Evolutionary conservation across 1,140 invertebrate genomes (phyloP), one percentile per base, ranked within the genome.

Genomic region (Grapholita molesta): DNA sequence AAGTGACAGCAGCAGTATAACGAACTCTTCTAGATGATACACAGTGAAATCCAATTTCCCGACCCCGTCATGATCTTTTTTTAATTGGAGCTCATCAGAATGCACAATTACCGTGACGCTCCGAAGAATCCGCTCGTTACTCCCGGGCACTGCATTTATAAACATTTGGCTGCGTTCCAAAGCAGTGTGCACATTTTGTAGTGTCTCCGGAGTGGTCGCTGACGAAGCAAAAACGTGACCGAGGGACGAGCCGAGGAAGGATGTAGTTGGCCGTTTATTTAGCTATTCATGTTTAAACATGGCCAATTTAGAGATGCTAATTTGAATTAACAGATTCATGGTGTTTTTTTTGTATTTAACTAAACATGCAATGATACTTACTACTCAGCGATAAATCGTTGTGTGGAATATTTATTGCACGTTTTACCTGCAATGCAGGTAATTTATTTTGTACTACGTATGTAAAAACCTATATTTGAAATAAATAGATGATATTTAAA

Each of bases 181-280:
- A 30, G 55, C 24, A 24, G 23, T 57, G 25, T 57, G 53, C 53
- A 57, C 28, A 28, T 61, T 48, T 28, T 61, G 55, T 28, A 61
- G 55, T 61, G 24, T 61, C 55, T 61, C 55, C 55, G 55, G n/a
- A 61, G 55, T 61, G 55, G 55, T 61, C 25, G 55, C 55, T 61
- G 55, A 61, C 55, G 55, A 61, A 61, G 55, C 55, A 61, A 28
- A 61, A 61, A 61, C 55, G 55, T 61, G 55, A 61, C 55, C 55
- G 24, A 61, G 24, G 15, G 24, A 30, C 55, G 55, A n/a, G 18
- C 23, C 11, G 24, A 28, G 55, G 24, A 61, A 61, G 55, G 55
- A 61, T 28, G 55, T 61, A 61, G 25, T 61, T 61, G 28, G 55
- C 25, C 55, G 55, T 61, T 61, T 28, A 30, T 28, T 61, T 48